These are phyloP conservation scores for Chaenogobius annularis DNA, from an alignment of 2,113 vertebrate genomes.

Conservation along the genomic window DNA sequence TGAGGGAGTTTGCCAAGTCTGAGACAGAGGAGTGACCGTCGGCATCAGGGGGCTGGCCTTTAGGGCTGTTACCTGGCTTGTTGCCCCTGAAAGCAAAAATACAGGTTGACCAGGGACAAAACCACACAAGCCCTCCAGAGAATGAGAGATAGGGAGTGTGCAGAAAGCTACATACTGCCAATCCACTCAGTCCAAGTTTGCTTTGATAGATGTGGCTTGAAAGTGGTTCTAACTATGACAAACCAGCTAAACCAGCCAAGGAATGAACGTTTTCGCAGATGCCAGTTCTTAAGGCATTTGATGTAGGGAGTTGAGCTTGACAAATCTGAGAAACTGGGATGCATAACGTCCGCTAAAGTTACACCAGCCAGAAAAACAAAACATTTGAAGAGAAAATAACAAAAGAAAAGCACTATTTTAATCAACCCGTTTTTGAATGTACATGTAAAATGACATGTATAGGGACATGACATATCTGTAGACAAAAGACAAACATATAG, in stretches of 20 bases:
- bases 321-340: conserved; percentile 54
- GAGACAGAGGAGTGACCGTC: conserved; percentile 92
- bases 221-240: conserved; percentile 35
- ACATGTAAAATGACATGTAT: conserved; percentile 58
- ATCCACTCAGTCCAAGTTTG: conserved; percentile 56
- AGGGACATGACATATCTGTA: conserved; percentile 50
- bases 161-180: conserved; percentile 38
- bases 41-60: conserved; percentile 85
- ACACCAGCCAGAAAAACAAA: conserved; percentile 47
- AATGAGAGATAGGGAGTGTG: conserved; percentile 55
- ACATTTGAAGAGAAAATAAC: conserved; percentile 48
- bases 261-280: conserved; percentile 42
- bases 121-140: conserved; percentile 45
- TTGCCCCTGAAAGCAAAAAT: conserved; percentile 81
- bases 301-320: conserved; percentile 51
- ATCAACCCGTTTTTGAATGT: conserved; percentile 33
- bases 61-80: conserved; percentile 86
- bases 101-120: conserved; percentile 36
- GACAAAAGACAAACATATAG: conserved; percentile 59
- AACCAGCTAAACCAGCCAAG: conserved; percentile 60
- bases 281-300: conserved; percentile 57
- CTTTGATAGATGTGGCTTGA: conserved; percentile 61
- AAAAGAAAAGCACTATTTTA: conserved; percentile 36
- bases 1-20: conserved; percentile 95
- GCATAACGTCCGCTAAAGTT: conserved; percentile 56